Base-by-base conservation (phyloP, 2,888 invertebrate genomes). In the Leptinotarsa juncta region DNA sequence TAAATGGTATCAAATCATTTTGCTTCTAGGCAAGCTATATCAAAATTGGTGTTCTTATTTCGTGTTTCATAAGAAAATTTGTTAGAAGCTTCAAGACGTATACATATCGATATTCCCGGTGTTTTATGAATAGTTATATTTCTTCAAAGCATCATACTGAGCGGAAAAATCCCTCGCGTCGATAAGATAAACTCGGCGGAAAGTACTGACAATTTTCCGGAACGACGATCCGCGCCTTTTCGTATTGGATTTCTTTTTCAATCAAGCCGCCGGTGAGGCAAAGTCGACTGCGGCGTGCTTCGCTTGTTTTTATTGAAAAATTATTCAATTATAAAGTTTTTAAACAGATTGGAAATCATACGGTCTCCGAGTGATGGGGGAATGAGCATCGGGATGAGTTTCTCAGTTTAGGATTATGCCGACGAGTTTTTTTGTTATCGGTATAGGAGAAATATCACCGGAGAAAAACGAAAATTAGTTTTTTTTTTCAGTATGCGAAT, bases 241-340 rank as follows among this genome's bases (percentile, higher is more conserved):
- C 77, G 83, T 83, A 84, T 84, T 82, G 84, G 83, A 84, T 85
- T 85, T 85, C 83, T 85, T 85, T 85, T 85, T 85, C 85, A 85
- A 85, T 85, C 85, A 83, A 83, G 83, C 78, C 77, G 75, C 72
- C 77, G 76, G 80, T 76, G 77, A 48, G 67, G 55, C 26, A 32
- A 42, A 20, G 69, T 55, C 55, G 68, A 32, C 73, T 69, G 74
- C 76, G 78, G 74, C 79, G 79, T 84, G 86, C 86, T 86, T 84
- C 85, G 85, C 86, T 87, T 86, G 86, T 86, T 87, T 87, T 87
- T 87, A 87, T 87, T 87, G 87, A 87, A 87, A 86, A 87, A 87
- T 87, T 87, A 87, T 87, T 87, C 87, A 87, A 87, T 87, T 87
- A 87, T 86, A 86, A 87, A 87, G 86, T 87, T 87, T 87, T 86